Conservation (phyloP, 2,113 vertebrate species). For the Dascyllus trimaculatus region DNA sequence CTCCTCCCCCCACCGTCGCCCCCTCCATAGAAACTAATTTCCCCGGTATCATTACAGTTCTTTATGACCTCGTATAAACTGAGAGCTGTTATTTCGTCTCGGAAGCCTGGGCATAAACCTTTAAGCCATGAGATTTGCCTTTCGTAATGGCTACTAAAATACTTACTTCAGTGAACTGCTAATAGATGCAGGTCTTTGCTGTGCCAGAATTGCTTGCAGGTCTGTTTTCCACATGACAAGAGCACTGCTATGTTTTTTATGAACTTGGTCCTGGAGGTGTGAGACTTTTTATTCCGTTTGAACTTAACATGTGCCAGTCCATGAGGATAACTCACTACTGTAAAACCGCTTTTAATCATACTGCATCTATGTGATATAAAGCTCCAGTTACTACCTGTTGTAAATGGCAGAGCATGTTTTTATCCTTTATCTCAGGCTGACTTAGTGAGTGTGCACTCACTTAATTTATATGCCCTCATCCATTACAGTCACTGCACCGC, state of each 20-base stretch:
- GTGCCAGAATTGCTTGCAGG: constrained; percentile 68
- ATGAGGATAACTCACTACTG: constrained; percentile 5
- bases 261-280: constrained; percentile 39
- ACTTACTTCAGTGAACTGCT: constrained; percentile 72
- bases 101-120: constrained; percentile 75
- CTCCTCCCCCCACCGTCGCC: constrained; percentile 42
- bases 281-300: constrained; percentile 46
- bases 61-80: constrained; percentile 84
- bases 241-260: constrained; percentile 49
- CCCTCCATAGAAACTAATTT: constrained; percentile 78
- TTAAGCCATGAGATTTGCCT: constrained; percentile 75
- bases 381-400: constrained; percentile 54
- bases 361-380: constrained; percentile 30
- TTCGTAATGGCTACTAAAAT: constrained; percentile 79
- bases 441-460: constrained; percentile 40
- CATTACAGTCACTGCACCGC: constrained; percentile 27
- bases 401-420: constrained; percentile 46
- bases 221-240: constrained; percentile 72
- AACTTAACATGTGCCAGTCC: constrained; percentile 32
- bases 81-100: constrained; percentile 79
- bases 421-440: constrained; percentile 36
- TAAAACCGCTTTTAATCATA: constrained; percentile 49
- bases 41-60: constrained; percentile 80
- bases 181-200: constrained; percentile 66
- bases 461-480: constrained; percentile 36